A percentile compares a stretch with the other conserved stretches of the same genome.
These are phyloP conservation scores for Agrotis clavis DNA, from an alignment of 2,888 invertebrate species.

Conservation along the genomic window DNA sequence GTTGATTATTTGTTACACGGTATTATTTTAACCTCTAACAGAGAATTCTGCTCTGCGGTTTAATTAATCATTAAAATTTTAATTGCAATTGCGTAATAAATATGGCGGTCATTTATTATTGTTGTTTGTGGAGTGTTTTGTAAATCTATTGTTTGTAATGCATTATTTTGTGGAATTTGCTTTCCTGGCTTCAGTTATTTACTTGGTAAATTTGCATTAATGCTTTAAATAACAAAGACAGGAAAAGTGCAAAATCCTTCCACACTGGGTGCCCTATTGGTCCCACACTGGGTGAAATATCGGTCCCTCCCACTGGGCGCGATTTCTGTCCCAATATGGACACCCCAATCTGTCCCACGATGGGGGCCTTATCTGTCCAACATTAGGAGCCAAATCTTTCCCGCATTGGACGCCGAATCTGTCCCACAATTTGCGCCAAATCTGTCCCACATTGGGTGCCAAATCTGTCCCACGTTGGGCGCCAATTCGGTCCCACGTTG, in stretches of 20 bases:
- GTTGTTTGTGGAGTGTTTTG: slow-evolving; percentile 1
- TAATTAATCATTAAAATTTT: slow-evolving; percentile 14
- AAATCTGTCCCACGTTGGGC: too few relatives aligned
- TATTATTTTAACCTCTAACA: slow-evolving; percentile 6
- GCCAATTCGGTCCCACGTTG: too few relatives aligned
- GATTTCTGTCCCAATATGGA: too few relatives aligned
- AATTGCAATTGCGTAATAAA: slow-evolving; percentile 11
- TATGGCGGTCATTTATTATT: not conserved
- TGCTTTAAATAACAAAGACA: too few relatives aligned
- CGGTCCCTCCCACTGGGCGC: too few relatives aligned
- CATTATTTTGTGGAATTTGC: not conserved
- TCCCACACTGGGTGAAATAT: too few relatives aligned
- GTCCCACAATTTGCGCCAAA: not conserved
- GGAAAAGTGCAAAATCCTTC: too few relatives aligned
- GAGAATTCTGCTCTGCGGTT: not conserved
- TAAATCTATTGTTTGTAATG: not conserved
- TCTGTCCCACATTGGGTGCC: not conserved
- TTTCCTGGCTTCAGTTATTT: not conserved
- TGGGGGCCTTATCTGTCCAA: not conserved
- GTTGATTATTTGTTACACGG: slow-evolving; percentile 20
- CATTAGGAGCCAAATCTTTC: not conserved
- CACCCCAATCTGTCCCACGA: too few relatives aligned
- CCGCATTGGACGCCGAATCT: not conserved
- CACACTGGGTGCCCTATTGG: not conserved
- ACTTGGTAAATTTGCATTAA: not conserved